These are phyloP conservation scores for Masticophis lateralis DNA, from an alignment of 2,797 vertebrate species.

Conservation along the genomic window DNA sequence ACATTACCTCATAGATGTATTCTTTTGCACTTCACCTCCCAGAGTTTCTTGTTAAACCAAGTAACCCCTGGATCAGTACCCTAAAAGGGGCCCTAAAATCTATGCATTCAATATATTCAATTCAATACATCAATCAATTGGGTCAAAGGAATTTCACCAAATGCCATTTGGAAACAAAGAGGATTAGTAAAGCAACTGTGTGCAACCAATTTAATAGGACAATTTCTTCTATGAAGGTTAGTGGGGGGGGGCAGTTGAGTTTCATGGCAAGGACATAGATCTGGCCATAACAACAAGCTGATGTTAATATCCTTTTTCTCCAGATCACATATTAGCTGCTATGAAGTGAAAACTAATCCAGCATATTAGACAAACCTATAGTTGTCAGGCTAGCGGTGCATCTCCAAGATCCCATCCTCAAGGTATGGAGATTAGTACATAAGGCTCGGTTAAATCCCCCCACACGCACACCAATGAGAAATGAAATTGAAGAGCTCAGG, in stretches of 20 bases:
- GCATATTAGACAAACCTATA: neutral
- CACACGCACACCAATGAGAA: neutral
- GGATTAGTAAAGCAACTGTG: neutral
- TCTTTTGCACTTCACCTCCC: neutral
- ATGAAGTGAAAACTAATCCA: neutral
- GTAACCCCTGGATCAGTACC: neutral
- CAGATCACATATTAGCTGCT: neutral
- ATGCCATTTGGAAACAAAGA: neutral
- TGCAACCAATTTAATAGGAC: neutral
- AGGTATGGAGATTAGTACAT: neutral
- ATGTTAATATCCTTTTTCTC: neutral
- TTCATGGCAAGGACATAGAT: neutral
- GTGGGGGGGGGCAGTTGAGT: neutral
- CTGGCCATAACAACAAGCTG: neutral
- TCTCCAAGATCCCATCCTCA: neutral
- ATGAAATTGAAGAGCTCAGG: neutral
- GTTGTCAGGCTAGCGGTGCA: neutral
- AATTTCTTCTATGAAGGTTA: neutral
- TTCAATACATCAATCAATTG: neutral
- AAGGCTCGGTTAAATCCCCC: neutral
- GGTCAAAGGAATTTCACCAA: neutral
- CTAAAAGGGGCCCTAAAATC: neutral
- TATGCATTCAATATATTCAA: neutral
- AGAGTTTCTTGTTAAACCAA: neutral
- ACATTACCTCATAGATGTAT: neutral